These are phyloP conservation scores for Quadriops clusia DNA, from an alignment of 2,888 invertebrate species.

Conservation along the genomic window DNA sequence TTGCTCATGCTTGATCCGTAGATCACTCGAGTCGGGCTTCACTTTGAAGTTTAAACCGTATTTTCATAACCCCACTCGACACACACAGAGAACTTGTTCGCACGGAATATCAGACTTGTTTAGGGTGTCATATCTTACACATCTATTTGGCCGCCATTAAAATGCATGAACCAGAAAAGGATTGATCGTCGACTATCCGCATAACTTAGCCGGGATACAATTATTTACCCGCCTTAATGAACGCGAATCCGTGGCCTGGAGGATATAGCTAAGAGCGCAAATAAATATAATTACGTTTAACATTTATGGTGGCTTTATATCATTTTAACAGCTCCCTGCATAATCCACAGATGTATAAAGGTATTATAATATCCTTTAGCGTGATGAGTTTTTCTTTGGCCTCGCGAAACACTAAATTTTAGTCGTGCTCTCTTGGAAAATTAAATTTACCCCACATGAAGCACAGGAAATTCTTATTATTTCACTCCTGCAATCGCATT, in stretches of 20 bases:
- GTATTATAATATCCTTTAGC: slow-evolving; percentile 34
- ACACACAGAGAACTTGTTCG: slow-evolving; percentile 15
- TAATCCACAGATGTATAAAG: slow-evolving; percentile 35
- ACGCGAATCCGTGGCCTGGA: no score
- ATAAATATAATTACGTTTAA: slow-evolving; percentile 26
- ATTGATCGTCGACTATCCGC: slow-evolving; percentile 15
- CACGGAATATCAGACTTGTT: slow-evolving; percentile 18
- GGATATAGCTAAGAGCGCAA: no score
- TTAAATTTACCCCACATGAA: slow-evolving; percentile 27
- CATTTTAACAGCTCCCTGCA: slow-evolving; percentile 26
- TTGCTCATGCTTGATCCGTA: slow-evolving; percentile 26
- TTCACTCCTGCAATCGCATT: no score
- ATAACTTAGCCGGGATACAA: no score
- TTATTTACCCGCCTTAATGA: no score
- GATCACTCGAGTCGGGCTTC: slow-evolving; percentile 28
- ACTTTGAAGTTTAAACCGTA: slow-evolving; percentile 33
- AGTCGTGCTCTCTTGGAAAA: slow-evolving; percentile 33
- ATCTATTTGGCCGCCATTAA: slow-evolving; percentile 21
- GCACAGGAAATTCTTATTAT: no score
- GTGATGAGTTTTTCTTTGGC: slow-evolving; percentile 37
- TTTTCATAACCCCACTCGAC: slow-evolving; percentile 29
- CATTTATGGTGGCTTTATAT: slow-evolving; percentile 27
- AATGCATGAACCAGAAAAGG: slow-evolving; percentile 19
- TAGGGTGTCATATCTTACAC: slow-evolving; percentile 19
- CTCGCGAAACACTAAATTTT: slow-evolving; percentile 35